Evolutionary conservation across 2,797 vertebrate genomes (phyloP).

Genomic region (Meda fulgida): DNA sequence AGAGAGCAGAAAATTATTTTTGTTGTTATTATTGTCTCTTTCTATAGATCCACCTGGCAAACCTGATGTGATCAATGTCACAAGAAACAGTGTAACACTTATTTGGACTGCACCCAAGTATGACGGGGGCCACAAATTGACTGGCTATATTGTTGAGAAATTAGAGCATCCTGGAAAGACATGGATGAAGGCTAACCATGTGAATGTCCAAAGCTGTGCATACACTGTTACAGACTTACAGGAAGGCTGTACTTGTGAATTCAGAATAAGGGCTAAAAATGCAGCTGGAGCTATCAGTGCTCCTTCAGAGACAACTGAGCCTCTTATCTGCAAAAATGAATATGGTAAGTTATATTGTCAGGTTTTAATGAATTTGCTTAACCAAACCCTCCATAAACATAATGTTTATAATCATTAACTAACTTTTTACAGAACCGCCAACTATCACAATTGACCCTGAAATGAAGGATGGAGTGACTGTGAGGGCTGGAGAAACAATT

Average conservation of each 20-base stretch:
- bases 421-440: slow-evolving; percentile 87
- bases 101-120: slow-evolving; percentile 97
- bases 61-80: slow-evolving; percentile 94
- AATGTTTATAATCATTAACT: slow-evolving; percentile 9
- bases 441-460: slow-evolving; percentile 91
- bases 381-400: background rate
- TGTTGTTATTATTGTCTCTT: background rate
- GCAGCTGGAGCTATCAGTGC: slow-evolving; percentile 92
- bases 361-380: slow-evolving; percentile 11
- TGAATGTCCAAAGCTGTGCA: slow-evolving; percentile 93
- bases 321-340: slow-evolving; percentile 94
- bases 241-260: slow-evolving; percentile 92
- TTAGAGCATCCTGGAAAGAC: slow-evolving; percentile 88
- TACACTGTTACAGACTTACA: slow-evolving; percentile 92
- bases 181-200: slow-evolving; percentile 96
- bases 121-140: slow-evolving; percentile 95
- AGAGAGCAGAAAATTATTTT: background rate
- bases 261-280: slow-evolving; percentile 96
- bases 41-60: slow-evolving; percentile 95
- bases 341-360: slow-evolving; percentile 82
- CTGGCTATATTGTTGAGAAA: slow-evolving; percentile 95
- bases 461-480: slow-evolving; percentile 92
- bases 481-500: slow-evolving; percentile 94
- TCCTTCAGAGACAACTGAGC: slow-evolving; percentile 92
- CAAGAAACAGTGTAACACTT: slow-evolving; percentile 91